phyloP scores from a whole-genome alignment of 2,113 vertebrate species.

The Lanius ludovicianus region DNA sequence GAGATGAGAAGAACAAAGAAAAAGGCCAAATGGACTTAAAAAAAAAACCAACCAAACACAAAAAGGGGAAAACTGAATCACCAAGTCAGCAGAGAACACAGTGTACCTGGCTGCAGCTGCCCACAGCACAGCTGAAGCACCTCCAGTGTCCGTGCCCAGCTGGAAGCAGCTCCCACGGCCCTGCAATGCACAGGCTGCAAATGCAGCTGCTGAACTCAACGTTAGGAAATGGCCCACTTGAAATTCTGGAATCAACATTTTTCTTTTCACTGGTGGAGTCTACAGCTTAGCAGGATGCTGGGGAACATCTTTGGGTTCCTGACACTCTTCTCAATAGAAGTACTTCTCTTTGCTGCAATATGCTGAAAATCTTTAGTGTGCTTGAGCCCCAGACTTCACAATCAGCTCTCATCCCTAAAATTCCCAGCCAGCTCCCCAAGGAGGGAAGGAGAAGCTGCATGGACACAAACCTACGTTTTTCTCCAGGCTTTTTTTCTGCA shows the following conservation, averaged over 20 bases:
- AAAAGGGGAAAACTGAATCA: background rate
- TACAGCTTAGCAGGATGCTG: background rate
- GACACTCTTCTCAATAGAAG: background rate
- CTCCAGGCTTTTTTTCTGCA: background rate
- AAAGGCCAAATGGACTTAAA: background rate
- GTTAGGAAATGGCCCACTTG: background rate
- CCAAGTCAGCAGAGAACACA: background rate
- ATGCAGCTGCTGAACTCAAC: background rate
- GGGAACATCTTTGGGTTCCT: conserved; percentile 29
- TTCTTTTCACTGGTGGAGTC: background rate
- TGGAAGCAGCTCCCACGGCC: background rate
- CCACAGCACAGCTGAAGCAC: background rate
- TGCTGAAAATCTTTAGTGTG: background rate
- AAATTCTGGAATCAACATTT: background rate
- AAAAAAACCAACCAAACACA: too few relatives aligned
- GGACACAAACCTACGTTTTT: background rate
- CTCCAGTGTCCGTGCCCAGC: background rate
- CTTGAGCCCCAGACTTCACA: background rate
- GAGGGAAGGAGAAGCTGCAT: background rate
- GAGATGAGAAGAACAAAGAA: background rate
- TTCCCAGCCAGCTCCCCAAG: background rate
- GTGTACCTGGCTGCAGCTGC: background rate
- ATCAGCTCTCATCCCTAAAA: background rate
- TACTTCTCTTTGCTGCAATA: background rate
- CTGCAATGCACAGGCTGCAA: background rate